These are phyloP conservation scores for Metallyticus violacea DNA, from an alignment of 2,888 invertebrate species.

Conservation along the genomic window DNA sequence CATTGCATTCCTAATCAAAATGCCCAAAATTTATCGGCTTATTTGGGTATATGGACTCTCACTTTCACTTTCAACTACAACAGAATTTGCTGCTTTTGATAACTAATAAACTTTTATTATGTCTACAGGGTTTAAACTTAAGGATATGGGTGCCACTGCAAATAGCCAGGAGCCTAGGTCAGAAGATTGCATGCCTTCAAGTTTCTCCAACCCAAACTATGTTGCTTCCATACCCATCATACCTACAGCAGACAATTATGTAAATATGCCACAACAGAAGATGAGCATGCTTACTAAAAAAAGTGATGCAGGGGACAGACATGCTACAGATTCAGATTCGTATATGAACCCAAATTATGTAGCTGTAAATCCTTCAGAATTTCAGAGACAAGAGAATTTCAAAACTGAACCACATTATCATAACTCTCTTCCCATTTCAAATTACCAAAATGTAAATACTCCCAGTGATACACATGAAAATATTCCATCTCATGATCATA, in stretches of 20 bases:
- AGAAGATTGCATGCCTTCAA: background rate
- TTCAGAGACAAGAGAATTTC: background rate
- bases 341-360: background rate
- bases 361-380: background rate
- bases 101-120: background rate
- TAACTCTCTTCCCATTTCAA: slow-evolving; percentile 9
- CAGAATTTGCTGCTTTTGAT: background rate
- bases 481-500: slow-evolving; percentile 9
- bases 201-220: slow-evolving; percentile 45
- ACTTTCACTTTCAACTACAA: too few relatives aligned
- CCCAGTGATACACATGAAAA: slow-evolving; percentile 16
- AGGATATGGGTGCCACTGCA: background rate
- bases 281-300: slow-evolving; percentile 29
- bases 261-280: slow-evolving; percentile 54
- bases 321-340: background rate
- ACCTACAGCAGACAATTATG: slow-evolving; percentile 48
- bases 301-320: background rate
- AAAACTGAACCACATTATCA: background rate
- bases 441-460: slow-evolving; percentile 12
- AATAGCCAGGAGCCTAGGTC: background rate
- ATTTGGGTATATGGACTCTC: too few relatives aligned
- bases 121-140: background rate
- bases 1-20: too few relatives aligned
- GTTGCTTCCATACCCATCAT: slow-evolving; percentile 37
- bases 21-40: too few relatives aligned